Evolutionary conservation across 2,888 invertebrate genomes (phyloP).

Genomic region (Scrobipalpa costella): DNA sequence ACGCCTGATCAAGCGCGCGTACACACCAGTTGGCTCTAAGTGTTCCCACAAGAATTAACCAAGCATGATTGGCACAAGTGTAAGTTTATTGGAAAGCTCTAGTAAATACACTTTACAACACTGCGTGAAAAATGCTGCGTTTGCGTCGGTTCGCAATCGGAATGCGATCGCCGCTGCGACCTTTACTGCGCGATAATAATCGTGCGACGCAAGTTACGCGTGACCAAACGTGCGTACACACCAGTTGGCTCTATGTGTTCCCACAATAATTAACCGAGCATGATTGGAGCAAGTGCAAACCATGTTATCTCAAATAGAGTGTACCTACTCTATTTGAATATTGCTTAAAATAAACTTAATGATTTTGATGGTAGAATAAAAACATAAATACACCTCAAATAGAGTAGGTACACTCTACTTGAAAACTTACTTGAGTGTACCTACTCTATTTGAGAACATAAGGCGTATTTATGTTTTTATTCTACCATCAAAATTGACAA

Average conservation of each 20-base stretch:
- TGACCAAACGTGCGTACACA: slow-evolving; percentile 22
- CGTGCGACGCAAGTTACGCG: slow-evolving; percentile 38
- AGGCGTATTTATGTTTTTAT: too few relatives aligned
- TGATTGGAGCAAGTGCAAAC: neutral
- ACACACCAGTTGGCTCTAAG: neutral
- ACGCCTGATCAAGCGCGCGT: slow-evolving; percentile 33
- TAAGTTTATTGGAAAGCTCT: too few relatives aligned
- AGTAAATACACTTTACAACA: too few relatives aligned
- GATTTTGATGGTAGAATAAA: too few relatives aligned
- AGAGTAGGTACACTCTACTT: too few relatives aligned
- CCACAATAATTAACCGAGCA: neutral
- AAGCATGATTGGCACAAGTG: neutral
- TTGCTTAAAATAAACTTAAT: too few relatives aligned
- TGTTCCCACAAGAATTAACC: neutral
- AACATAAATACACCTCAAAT: too few relatives aligned
- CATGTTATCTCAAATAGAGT: neutral
- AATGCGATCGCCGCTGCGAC: slow-evolving; percentile 37
- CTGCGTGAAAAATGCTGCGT: neutral
- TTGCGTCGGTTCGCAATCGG: slow-evolving; percentile 28
- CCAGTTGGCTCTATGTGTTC: too few relatives aligned
- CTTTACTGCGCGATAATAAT: slow-evolving; percentile 49
- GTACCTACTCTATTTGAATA: too few relatives aligned
- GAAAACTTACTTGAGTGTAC: too few relatives aligned
- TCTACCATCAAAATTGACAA: too few relatives aligned
- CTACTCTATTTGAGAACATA: too few relatives aligned